Evolutionary conservation across 2,888 invertebrate species (phyloP).

Genomic region (Drosophila neoperkinsi): DNA sequence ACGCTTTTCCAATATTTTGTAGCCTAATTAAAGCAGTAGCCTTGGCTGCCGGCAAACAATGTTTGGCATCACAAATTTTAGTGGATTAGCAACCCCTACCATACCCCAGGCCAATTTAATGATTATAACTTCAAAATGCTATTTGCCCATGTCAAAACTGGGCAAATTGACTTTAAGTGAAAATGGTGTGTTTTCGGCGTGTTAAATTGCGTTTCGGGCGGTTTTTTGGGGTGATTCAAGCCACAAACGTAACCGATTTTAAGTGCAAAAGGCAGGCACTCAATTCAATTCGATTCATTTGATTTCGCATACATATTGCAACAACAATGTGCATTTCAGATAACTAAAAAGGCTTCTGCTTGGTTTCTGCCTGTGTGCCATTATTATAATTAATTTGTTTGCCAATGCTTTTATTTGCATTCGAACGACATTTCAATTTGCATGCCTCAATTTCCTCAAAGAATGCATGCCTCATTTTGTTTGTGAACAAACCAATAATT

Average conservation of each 20-base stretch:
- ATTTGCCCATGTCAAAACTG: background rate
- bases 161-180: background rate
- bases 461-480: background rate
- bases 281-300: background rate
- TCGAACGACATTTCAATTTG: background rate
- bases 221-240: background rate
- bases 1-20: constrained; percentile 9
- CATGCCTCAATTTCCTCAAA: background rate
- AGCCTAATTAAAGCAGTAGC: constrained; percentile 3
- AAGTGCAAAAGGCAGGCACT: background rate
- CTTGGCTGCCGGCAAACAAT: background rate
- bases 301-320: background rate
- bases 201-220: background rate
- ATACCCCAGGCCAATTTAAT: background rate
- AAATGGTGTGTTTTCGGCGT: background rate
- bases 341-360: background rate
- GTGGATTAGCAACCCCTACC: background rate
- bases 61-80: background rate
- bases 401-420: constrained; percentile 1
- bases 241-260: background rate
- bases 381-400: background rate
- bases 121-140: background rate
- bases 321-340: background rate
- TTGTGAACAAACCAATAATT: background rate
- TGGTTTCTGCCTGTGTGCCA: background rate